A percentile compares a stretch with the other conserved stretches of the same genome.
Evolutionary conservation across 2,113 vertebrate genomes (phyloP).

Genomic region (Mixornis gularis): DNA sequence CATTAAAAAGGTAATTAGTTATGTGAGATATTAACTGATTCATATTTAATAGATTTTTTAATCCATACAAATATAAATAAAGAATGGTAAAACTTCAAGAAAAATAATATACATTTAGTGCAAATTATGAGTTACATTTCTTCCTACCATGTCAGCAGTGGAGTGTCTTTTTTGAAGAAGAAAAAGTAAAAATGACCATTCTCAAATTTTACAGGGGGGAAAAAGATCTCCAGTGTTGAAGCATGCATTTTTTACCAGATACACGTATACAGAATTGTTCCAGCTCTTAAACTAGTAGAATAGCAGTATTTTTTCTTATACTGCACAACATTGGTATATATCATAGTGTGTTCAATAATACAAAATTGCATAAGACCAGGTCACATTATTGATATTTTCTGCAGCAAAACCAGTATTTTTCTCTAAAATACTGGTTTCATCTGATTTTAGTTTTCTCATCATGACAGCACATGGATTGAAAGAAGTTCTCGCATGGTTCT

Average conservation of each 20-base stretch:
- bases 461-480: neutral
- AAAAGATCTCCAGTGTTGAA: slow-evolving; percentile 68
- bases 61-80: slow-evolving; percentile 83
- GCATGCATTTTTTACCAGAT: slow-evolving; percentile 73
- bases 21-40: slow-evolving; percentile 72
- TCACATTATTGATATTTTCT: slow-evolving; percentile 65
- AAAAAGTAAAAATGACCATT: slow-evolving; percentile 51
- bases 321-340: slow-evolving; percentile 65
- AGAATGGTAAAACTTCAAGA: slow-evolving; percentile 76
- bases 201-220: slow-evolving; percentile 43
- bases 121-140: slow-evolving; percentile 78
- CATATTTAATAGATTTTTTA: slow-evolving; percentile 72
- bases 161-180: slow-evolving; percentile 50
- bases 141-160: slow-evolving; percentile 72
- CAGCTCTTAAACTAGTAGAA: slow-evolving; percentile 59
- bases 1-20: slow-evolving; percentile 77
- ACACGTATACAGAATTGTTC: slow-evolving; percentile 64
- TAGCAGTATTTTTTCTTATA: slow-evolving; percentile 60
- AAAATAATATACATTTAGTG: slow-evolving; percentile 82
- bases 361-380: slow-evolving; percentile 76
- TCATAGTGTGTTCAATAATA: slow-evolving; percentile 66
- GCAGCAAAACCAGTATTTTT: slow-evolving; percentile 45
- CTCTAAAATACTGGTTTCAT: slow-evolving; percentile 27
- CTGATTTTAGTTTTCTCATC: slow-evolving; percentile 9
- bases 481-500: neutral